A percentile compares a stretch with the other conserved stretches of the same genome.
phyloP scores from a whole-genome alignment of 2,797 vertebrate genomes.

The Gastrophryne carolinensis region DNA sequence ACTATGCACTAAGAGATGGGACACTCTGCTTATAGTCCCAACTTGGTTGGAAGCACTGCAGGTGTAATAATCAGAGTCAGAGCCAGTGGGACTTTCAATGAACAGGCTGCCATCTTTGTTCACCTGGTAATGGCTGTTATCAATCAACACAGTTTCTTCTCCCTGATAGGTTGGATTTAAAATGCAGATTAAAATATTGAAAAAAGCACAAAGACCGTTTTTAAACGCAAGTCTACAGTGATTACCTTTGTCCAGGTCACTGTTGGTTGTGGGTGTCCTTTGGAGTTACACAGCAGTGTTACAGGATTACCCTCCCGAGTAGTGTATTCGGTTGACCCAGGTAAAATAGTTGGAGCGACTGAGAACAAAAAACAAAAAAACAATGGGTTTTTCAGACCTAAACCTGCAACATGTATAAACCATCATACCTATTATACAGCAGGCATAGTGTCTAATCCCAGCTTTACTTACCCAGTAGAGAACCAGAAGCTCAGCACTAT shows the following conservation, averaged over 20 bases:
- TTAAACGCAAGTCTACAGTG: neutral
- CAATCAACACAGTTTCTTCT: conserved; percentile 60
- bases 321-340: conserved; percentile 74
- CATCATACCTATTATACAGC: no score
- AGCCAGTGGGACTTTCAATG: conserved; percentile 67
- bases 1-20: conserved; percentile 88
- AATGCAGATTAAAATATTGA: neutral
- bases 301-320: conserved; percentile 76
- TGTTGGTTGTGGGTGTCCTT: conserved; percentile 75
- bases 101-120: conserved; percentile 71
- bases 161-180: conserved; percentile 68
- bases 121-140: conserved; percentile 58
- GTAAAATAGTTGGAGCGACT: conserved; percentile 85
- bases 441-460: no score
- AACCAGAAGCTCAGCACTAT: no score
- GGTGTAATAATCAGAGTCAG: conserved; percentile 78
- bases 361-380: conserved; percentile 9
- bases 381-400: no score
- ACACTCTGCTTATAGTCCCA: conserved; percentile 80
- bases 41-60: conserved; percentile 84
- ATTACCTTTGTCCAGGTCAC: conserved; percentile 87
- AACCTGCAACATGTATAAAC: no score
- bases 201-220: neutral
- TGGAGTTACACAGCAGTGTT: conserved; percentile 75
- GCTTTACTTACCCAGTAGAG: no score